A percentile compares a stretch with the other conserved stretches of the same genome.
phyloP scores from a whole-genome alignment of 2,888 invertebrate genomes.

The Parnassius mnemosyne region DNA sequence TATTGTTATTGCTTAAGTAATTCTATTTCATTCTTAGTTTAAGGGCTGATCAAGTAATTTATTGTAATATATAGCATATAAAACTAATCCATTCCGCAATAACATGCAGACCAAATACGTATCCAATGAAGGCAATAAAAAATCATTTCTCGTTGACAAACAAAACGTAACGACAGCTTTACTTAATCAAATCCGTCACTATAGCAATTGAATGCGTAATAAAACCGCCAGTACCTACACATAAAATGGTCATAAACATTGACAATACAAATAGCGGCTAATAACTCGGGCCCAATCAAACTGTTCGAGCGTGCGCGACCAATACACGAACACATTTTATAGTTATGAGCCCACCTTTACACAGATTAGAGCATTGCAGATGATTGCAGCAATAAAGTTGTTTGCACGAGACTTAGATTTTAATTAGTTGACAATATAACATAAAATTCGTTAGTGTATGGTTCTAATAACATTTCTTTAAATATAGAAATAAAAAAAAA shows the following conservation, averaged over 20 bases:
- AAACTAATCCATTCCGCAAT: not conserved
- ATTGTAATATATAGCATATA: no score
- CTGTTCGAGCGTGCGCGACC: slow-evolving; percentile 39
- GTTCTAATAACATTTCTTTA: no score
- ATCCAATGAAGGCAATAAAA: slow-evolving; percentile 40
- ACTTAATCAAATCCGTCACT: slow-evolving; percentile 74
- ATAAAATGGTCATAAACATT: slow-evolving; percentile 76
- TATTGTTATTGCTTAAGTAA: no score
- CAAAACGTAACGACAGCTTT: slow-evolving; percentile 60
- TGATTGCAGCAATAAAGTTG: slow-evolving; percentile 71
- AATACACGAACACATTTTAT: slow-evolving; percentile 57
- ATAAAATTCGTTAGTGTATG: not conserved
- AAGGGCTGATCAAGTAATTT: no score
- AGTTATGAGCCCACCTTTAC: slow-evolving; percentile 56
- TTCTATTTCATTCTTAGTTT: no score
- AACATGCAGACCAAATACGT: not conserved
- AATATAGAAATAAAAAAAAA: no score
- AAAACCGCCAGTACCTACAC: slow-evolving; percentile 66
- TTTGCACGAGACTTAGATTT: slow-evolving; percentile 59
- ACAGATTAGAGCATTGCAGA: slow-evolving; percentile 50
- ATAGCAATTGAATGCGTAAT: slow-evolving; percentile 71
- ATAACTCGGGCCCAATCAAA: slow-evolving; percentile 71
- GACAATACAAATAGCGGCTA: slow-evolving; percentile 76
- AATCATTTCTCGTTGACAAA: slow-evolving; percentile 48
- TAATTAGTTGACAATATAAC: slow-evolving; percentile 50